Conservation (phyloP, 2,797 vertebrate genomes). For the Coendou prehensilis region DNA sequence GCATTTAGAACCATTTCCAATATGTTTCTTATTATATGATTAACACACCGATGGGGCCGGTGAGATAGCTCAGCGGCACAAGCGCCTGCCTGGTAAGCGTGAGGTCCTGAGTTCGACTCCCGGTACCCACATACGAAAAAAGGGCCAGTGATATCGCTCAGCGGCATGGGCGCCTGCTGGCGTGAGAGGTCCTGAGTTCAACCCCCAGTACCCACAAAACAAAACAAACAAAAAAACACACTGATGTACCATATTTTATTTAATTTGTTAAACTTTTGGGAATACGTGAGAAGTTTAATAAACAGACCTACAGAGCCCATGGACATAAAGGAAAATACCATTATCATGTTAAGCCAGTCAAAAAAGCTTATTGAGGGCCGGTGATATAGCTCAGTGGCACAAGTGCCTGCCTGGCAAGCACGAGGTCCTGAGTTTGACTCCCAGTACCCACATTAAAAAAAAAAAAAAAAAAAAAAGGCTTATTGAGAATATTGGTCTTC, state of each 20-base stretch:
- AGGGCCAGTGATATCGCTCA: too few species aligned
- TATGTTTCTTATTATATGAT: constrained; percentile 8
- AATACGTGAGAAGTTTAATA: constrained; percentile 55
- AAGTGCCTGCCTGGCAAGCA: too few species aligned
- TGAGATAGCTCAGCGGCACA: too few species aligned
- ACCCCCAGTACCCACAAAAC: too few species aligned
- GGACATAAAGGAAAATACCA: not conserved
- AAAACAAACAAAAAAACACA: not conserved
- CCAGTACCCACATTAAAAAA: too few species aligned
- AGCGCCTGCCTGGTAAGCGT: too few species aligned
- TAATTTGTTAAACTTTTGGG: constrained; percentile 61
- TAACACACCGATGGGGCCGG: not conserved
- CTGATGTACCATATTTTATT: constrained; percentile 11
- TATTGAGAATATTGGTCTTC: not conserved
- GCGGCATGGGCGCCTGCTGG: too few species aligned
- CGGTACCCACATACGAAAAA: too few species aligned
- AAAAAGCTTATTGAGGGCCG: not conserved
- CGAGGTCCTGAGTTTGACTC: too few species aligned
- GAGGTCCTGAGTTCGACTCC: too few species aligned
- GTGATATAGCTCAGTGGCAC: too few species aligned
- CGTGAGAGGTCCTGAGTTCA: too few species aligned
- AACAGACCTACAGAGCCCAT: not conserved
- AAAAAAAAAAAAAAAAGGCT: not conserved
- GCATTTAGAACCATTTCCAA: constrained; percentile 61
- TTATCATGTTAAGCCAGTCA: not conserved